These are phyloP conservation scores for Macrotus californicus DNA, from an alignment of 2,113 vertebrate species.

Conservation along the genomic window DNA sequence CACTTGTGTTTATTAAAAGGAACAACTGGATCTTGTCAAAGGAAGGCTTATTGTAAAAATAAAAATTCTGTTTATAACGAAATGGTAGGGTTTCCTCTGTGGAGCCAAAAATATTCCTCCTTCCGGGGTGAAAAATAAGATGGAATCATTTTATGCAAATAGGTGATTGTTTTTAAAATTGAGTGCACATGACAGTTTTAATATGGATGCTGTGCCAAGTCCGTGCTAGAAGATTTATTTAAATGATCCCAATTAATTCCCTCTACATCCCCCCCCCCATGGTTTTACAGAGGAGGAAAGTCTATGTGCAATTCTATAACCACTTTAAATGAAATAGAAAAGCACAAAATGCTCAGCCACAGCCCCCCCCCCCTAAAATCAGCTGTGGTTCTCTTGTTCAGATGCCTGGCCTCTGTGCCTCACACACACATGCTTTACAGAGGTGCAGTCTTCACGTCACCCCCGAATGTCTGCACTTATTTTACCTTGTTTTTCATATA, in stretches of 20 bases:
- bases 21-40: neutral
- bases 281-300: neutral
- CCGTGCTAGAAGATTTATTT: neutral
- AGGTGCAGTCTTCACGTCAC: fast-evolving
- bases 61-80: neutral
- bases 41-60: neutral
- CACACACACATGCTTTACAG: fast-evolving
- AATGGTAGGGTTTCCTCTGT: neutral
- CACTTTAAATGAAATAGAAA: neutral
- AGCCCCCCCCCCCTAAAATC: neutral
- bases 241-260: neutral
- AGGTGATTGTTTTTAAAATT: neutral
- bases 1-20: neutral
- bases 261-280: fast-evolving
- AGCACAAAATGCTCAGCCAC: too few species aligned
- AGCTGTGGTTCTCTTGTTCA: fast-evolving
- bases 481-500: neutral
- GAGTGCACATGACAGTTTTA: fast-evolving
- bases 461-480: neutral
- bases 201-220: fast-evolving
- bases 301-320: too few species aligned
- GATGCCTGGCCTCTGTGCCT: fast-evolving
- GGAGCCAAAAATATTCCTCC: neutral
- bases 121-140: neutral
- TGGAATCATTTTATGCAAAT: neutral